phyloP scores from a whole-genome alignment of 1,140 invertebrate species.

The Sycophila sp. region DNA sequence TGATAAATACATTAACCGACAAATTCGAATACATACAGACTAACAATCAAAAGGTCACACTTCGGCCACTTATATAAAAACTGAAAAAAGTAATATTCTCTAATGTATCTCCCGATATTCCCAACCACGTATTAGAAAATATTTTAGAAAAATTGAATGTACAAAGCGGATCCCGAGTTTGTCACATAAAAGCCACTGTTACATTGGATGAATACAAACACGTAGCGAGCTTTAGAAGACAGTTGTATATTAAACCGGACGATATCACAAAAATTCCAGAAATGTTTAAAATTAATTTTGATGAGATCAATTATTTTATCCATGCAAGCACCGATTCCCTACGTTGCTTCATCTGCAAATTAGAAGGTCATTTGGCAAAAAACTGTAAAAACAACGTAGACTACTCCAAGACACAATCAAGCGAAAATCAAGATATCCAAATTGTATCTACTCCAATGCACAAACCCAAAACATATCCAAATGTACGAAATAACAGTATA shows the following conservation, averaged over 20 bases:
- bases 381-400: no score
- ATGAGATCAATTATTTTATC: not conserved
- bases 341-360: not conserved
- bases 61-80: not conserved
- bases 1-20: not conserved
- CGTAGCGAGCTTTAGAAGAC: not conserved
- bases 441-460: no score
- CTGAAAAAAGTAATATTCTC: not conserved
- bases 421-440: no score
- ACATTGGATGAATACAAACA: not conserved
- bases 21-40: not conserved
- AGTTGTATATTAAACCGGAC: not conserved
- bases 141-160: not conserved
- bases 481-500: no score
- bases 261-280: not conserved
- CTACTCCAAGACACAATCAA: no score
- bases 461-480: no score
- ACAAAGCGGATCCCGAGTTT: not conserved
- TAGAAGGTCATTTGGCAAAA: not conserved
- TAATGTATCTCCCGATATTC: not conserved
- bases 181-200: not conserved
- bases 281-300: not conserved
- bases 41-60: not conserved
- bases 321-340: not conserved
- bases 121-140: not conserved